A percentile compares a stretch with the other conserved stretches of the same genome.
Conservation (phyloP, 2,113 vertebrate genomes). For the Triplophysa rosa region DNA sequence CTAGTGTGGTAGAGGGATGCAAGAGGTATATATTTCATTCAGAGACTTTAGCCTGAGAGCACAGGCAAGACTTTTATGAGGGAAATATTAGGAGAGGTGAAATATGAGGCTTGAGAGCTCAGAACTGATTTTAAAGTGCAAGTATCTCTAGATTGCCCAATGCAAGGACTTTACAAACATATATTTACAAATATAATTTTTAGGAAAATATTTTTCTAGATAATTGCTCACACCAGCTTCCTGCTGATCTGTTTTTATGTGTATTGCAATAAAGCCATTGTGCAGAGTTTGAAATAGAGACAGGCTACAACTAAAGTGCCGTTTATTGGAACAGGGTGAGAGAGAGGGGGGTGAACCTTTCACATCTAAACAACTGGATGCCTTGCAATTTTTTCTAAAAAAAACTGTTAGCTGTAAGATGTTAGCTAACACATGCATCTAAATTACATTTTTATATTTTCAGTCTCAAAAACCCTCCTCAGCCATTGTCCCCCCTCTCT, state of each 20-base stretch:
- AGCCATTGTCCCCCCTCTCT: constrained; percentile 31
- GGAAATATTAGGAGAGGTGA: constrained; percentile 71
- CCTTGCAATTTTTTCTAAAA: constrained; percentile 55
- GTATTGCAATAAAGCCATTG: constrained; percentile 12
- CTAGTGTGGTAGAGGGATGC: neutral
- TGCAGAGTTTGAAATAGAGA: neutral
- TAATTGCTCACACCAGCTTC: neutral
- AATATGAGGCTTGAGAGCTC: constrained; percentile 64
- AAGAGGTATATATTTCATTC: constrained; percentile 39
- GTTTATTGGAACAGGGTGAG: neutral
- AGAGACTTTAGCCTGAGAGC: constrained; percentile 58
- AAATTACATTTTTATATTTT: neutral
- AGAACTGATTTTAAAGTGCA: constrained; percentile 42
- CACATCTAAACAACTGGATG: constrained; percentile 16
- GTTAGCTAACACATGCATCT: neutral
- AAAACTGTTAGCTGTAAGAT: constrained; percentile 48
- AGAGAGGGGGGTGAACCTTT: constrained; percentile 44
- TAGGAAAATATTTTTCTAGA: constrained; percentile 8
- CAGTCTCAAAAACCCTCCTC: neutral
- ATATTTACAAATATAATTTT: neutral
- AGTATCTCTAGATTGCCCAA: constrained; percentile 53
- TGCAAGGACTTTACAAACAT: constrained; percentile 24
- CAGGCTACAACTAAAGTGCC: constrained; percentile 34
- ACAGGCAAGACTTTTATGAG: constrained; percentile 57
- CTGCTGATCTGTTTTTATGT: neutral